These are phyloP conservation scores for Heliconius melpomene DNA, from an alignment of 1,140 invertebrate genomes.

Conservation along the genomic window DNA sequence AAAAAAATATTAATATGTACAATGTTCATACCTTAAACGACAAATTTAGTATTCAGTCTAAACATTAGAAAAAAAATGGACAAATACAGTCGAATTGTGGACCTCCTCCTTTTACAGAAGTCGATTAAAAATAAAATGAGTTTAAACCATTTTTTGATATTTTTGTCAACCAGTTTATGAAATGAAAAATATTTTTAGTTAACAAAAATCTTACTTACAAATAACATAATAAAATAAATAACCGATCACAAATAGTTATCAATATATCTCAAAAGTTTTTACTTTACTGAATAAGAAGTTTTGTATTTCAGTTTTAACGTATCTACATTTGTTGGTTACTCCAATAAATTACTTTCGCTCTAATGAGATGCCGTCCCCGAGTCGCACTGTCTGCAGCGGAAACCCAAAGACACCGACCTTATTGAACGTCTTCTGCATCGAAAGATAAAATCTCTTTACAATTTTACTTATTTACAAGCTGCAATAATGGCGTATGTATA, in stretches of 20 bases:
- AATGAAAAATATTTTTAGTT: too few relatives aligned
- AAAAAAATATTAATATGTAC: too few relatives aligned
- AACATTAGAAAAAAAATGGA: too few relatives aligned
- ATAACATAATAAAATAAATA: background rate
- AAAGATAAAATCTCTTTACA: slow-evolving; percentile 2
- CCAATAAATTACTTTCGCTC: slow-evolving; percentile 24
- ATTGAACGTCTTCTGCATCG: slow-evolving; percentile 16
- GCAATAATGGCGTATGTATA: background rate
- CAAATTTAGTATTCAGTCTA: too few relatives aligned
- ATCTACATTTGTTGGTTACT: slow-evolving; percentile 3
- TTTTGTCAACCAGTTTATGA: too few relatives aligned
- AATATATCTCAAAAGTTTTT: background rate
- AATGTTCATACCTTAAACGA: too few relatives aligned
- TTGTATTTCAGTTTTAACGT: slow-evolving; percentile 1
- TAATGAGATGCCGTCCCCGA: slow-evolving; percentile 24
- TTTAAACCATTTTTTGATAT: too few relatives aligned
- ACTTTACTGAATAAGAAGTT: background rate
- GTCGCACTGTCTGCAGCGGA: slow-evolving; percentile 24
- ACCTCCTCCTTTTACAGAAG: too few relatives aligned
- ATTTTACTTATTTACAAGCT: background rate
- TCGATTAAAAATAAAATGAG: too few relatives aligned
- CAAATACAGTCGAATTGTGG: too few relatives aligned
- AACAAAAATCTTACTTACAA: background rate
- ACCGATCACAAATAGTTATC: background rate
- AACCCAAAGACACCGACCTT: slow-evolving; percentile 22